Evolutionary conservation across 2,888 invertebrate genomes (phyloP), one percentile per base, ranked within the genome.

Genomic region (Ophion ventricosus): DNA sequence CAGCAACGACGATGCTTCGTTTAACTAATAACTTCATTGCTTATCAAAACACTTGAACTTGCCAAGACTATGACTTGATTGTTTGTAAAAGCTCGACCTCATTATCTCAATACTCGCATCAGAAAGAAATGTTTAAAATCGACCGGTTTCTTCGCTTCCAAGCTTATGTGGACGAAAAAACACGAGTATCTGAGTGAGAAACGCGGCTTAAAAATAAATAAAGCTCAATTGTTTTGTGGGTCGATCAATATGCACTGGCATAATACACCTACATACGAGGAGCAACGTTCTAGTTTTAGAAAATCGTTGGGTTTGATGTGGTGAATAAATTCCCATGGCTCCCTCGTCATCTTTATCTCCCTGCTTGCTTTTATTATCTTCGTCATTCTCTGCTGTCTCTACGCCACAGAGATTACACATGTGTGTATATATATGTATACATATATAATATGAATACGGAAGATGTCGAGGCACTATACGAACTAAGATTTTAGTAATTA

Each of bases 401-500:
- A 49, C 49, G 17, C 49, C 49, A 14, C 49, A 49, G 49, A 49
- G 17, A 49, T 49, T 49, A 49, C 49, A 14, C 4, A 49, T 14
- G 17, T 17, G 2, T 17, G 2, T 49, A 0, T 49, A 49, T 49
- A 49, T 17, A 43, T 43, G 14, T 49, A 49, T 49, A 49, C 14
- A 49, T 49, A 49, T 49, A 49, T 49, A 3, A 49, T 49, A 49
- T 49, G 3, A 49, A 49, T 49, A 4, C 14, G 17, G 4, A 17
- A 49, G 49, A 35, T 35, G 35, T 70, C 69, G 74, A 79, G 80
- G 49, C 80, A 69, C 35, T 81, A 59, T 81, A 81, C 83, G 77
- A 83, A 83, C 74, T 73, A 77, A 64, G 43, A 56, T 72, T 40
- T 74, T 79, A 84, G 67, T 80, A 75, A 85, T 85, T 85, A 84